A percentile compares a stretch with the other conserved stretches of the same genome.
Conservation (phyloP, 92 coral and sea anemone species). For the Bergia sp. region DNA sequence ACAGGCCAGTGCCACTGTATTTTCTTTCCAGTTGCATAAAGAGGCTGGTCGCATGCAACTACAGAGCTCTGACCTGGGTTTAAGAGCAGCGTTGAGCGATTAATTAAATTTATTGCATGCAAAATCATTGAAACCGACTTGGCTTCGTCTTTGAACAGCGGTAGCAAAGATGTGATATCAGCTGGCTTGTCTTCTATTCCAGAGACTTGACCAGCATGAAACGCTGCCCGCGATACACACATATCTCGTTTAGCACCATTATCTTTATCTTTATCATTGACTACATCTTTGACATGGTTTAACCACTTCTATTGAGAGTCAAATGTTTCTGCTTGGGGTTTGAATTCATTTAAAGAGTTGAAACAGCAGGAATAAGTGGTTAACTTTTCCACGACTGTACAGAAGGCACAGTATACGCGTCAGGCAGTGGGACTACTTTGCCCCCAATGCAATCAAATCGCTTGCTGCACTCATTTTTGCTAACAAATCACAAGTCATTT, state of each 20-base stretch:
- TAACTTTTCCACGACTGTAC: too few species aligned
- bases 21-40: constrained; percentile 21
- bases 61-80: constrained; percentile 55
- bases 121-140: constrained; percentile 38
- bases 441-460: too few species aligned
- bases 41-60: constrained; percentile 23
- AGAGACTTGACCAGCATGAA: constrained; percentile 48
- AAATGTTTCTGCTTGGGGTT: too few species aligned
- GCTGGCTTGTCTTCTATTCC: constrained; percentile 19
- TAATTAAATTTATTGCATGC: constrained; percentile 43
- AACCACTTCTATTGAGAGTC: constrained; percentile 14
- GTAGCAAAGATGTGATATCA: constrained; percentile 38
- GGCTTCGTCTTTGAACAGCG: constrained; percentile 36
- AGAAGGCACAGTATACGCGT: too few species aligned
- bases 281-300: constrained; percentile 47
- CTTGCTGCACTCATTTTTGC: too few species aligned
- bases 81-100: not conserved
- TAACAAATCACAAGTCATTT: too few species aligned
- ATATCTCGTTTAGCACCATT: not conserved
- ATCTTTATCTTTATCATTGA: constrained; percentile 14
- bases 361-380: too few species aligned
- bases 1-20: constrained; percentile 39
- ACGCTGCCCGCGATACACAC: constrained; percentile 56
- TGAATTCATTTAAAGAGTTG: too few species aligned
- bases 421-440: too few species aligned